Evolutionary conservation across 2,797 vertebrate species (phyloP).

Genomic region (Cottoperca gobio): DNA sequence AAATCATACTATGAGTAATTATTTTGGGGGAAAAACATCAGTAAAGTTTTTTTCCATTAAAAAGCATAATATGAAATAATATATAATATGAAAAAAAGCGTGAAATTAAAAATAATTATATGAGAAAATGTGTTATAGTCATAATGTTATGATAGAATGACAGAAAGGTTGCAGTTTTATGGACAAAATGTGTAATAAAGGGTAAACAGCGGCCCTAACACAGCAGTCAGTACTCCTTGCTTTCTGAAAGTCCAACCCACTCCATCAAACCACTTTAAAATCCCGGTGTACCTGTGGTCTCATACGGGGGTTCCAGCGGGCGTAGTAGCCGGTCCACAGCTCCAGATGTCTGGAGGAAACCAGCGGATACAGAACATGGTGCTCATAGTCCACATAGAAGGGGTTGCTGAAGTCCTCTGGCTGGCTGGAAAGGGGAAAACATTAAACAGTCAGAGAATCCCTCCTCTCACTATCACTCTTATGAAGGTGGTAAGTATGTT

Average conservation of each 20-base stretch:
- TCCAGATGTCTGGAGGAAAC: constrained; percentile 93
- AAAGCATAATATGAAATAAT: too few relatives aligned
- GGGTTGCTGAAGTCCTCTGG: constrained; percentile 95
- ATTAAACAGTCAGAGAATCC: background rate
- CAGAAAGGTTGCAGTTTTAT: background rate
- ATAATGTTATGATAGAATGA: background rate
- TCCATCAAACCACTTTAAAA: background rate
- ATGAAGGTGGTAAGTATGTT: background rate
- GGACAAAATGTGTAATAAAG: too few relatives aligned
- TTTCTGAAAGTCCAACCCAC: too few relatives aligned
- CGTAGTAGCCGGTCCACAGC: constrained; percentile 95
- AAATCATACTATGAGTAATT: too few relatives aligned
- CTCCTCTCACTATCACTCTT: background rate
- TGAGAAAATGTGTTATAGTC: too few relatives aligned
- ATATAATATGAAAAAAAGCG: too few relatives aligned
- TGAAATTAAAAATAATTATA: too few relatives aligned
- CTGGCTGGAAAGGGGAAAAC: constrained; percentile 82
- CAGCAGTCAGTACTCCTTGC: too few relatives aligned
- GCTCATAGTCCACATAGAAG: constrained; percentile 94
- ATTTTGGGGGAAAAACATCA: too few relatives aligned
- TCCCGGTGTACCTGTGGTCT: constrained; percentile 91
- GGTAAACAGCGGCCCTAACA: too few relatives aligned
- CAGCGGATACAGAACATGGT: constrained; percentile 93
- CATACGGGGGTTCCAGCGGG: constrained; percentile 97
- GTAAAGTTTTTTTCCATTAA: too few relatives aligned